These are phyloP conservation scores for Aurelia aurita complex sp. Pacific DNA, from an alignment of 30 jellyfish, hydroid and myxozoan species.

Conservation along the genomic window DNA sequence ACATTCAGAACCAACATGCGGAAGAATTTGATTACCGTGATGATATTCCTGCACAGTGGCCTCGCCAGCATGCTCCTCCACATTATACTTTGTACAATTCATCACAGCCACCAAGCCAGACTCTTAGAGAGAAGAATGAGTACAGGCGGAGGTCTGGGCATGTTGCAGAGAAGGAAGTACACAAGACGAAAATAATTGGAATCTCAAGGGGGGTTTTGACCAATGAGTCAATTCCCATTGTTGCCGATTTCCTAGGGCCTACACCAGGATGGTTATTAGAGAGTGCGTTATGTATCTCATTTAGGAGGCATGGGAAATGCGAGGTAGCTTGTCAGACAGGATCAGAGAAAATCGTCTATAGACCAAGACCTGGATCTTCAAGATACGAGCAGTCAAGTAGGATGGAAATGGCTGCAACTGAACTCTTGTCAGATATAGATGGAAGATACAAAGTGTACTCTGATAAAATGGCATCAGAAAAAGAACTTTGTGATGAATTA, in stretches of 20 bases:
- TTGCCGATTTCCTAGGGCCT: slow-evolving; percentile 3
- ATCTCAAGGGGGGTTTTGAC: slow-evolving; percentile 63
- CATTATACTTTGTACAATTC: slow-evolving; percentile 11
- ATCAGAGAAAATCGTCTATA: slow-evolving; percentile 10
- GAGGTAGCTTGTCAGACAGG: slow-evolving; percentile 78
- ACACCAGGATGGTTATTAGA: slow-evolving; percentile 55
- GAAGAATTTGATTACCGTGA: not conserved
- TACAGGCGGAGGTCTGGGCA: slow-evolving; percentile 10
- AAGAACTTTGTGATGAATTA: not conserved
- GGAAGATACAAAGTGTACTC: slow-evolving; percentile 22
- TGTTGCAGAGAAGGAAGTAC: slow-evolving; percentile 2
- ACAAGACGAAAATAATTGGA: slow-evolving; percentile 46
- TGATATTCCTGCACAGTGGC: slow-evolving; percentile 7
- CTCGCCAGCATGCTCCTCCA: slow-evolving; percentile 6
- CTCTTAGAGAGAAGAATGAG: slow-evolving; percentile 18
- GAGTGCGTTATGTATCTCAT: slow-evolving; percentile 47
- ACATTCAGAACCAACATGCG: not conserved
- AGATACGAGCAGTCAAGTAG: slow-evolving; percentile 19
- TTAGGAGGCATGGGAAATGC: slow-evolving; percentile 48
- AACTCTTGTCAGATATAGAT: slow-evolving; percentile 2
- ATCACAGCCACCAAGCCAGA: slow-evolving; percentile 9
- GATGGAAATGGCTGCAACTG: not conserved
- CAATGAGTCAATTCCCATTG: slow-evolving; percentile 48
- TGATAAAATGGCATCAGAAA: not conserved
- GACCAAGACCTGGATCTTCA: slow-evolving; percentile 39